phyloP scores from a whole-genome alignment of 2,113 vertebrate species.

The Bostrychus sinensis region DNA sequence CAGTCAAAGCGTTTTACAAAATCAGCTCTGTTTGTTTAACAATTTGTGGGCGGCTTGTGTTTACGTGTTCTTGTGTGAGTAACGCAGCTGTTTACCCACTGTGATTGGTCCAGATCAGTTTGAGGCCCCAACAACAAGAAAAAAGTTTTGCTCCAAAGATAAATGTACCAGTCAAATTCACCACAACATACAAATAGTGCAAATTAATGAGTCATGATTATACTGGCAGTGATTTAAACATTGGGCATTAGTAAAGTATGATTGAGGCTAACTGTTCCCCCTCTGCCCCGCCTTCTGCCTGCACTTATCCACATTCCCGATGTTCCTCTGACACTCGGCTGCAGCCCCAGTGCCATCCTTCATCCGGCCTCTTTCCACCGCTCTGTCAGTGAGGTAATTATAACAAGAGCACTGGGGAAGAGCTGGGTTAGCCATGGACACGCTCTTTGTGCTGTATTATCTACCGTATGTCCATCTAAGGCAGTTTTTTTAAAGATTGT shows the following conservation, averaged over 20 bases:
- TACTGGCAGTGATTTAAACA: conserved; percentile 16
- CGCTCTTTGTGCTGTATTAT: conserved; percentile 22
- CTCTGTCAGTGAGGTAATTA: conserved; percentile 53
- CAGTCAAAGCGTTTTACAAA: conserved; percentile 40
- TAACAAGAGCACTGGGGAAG: conserved; percentile 24
- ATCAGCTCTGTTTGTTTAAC: conserved; percentile 48
- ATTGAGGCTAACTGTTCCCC: conserved; percentile 7
- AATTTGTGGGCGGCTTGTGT: conserved; percentile 52
- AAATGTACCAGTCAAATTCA: conserved; percentile 24
- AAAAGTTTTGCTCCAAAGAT: conserved; percentile 34
- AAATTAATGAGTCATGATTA: conserved; percentile 25
- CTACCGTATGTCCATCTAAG: conserved; percentile 19
- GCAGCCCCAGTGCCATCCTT: conserved; percentile 33
- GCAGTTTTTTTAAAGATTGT: too few species aligned
- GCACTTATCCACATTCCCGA: conserved; percentile 24
- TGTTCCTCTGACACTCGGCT: conserved; percentile 31
- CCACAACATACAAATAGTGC: conserved; percentile 22
- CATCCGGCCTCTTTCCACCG: conserved; percentile 26
- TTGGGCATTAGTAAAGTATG: conserved; percentile 1
- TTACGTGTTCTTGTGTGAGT: conserved; percentile 40
- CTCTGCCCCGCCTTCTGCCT: conserved; percentile 15
- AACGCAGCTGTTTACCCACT: conserved; percentile 44
- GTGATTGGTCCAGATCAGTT: conserved; percentile 45
- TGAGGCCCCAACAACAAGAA: conserved; percentile 24
- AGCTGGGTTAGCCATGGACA: conserved; percentile 32